Base-by-base conservation (phyloP, 1,140 invertebrate species). In the Trichonephila clavipes region DNA sequence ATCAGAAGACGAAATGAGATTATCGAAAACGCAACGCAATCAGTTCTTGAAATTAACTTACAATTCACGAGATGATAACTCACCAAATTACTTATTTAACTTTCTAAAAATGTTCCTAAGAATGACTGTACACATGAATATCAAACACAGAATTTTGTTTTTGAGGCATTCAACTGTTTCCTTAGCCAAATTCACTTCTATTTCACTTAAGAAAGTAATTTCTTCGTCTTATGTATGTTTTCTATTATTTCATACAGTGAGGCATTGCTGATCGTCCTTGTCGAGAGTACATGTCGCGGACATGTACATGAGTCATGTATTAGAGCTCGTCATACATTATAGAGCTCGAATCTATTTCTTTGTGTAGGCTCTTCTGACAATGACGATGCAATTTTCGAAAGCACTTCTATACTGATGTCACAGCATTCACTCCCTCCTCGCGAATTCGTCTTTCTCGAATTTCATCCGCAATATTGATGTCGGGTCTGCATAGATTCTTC, bases 401-500 rank as follows among this genome's bases (percentile, higher is more conserved):
- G 28, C 72, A 34, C 28, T 77, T 34, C 72, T 77, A 77, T 19
- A 77, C 72, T n/a, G 94, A 90, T 16, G 94, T 95, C 21, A 94
- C 92, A 10, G 94, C 81, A n/a, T 81, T 95, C 40, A 90, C n/a
- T 28, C 72, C 94, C 12, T 89, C 61, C 88, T 95, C 95, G 40
- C 91, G 64, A 58, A 94, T 91, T 34, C 83, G 77, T 66, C 95
- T 64, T 34, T 69, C 64, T 28, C 94, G 61, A 16, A 94, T 94
- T 81, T 95, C 95, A 24, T 95, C 94, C 62, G 95, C 92, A 14
- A 95, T 93, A 40, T 95, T 95, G 86, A 95, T 94, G 77, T 95
- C 95, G 16, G 95, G 95, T 89, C 95, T 82, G 81, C 95, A 95
- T 10, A 95, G 81, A 18, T 81, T 81, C 86, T 95, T 95, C 61